A percentile compares a stretch with the other conserved stretches of the same genome.
These are phyloP conservation scores for Diadema setosum DNA, from an alignment of 35 echinoderm and acorn worm species.

Conservation along the genomic window DNA sequence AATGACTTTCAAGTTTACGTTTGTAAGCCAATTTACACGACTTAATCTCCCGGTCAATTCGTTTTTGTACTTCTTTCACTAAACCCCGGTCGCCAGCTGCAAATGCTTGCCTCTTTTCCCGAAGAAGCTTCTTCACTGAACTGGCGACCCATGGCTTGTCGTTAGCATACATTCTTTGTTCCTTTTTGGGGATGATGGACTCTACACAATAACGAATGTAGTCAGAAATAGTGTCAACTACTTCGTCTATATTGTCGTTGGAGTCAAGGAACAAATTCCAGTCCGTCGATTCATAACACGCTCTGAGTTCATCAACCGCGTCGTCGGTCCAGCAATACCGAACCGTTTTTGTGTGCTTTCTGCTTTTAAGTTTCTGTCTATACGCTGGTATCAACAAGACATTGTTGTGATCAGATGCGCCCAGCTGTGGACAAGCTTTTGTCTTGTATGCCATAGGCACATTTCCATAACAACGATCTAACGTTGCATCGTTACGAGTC, in stretches of 20 bases:
- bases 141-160: background rate
- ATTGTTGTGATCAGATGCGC: constrained; percentile 27
- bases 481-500: background rate
- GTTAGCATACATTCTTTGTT: background rate
- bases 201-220: background rate
- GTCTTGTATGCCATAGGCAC: background rate
- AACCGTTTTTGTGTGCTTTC: background rate
- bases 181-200: background rate
- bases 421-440: background rate
- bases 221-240: background rate
- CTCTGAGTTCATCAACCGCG: background rate
- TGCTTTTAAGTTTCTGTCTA: background rate
- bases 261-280: background rate
- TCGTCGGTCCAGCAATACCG: background rate
- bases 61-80: background rate
- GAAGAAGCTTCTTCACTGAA: background rate
- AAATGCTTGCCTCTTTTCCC: background rate
- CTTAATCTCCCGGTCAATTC: background rate
- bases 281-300: background rate
- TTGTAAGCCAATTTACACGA: background rate
- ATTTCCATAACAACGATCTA: constrained; percentile 42
- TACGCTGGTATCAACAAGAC: background rate
- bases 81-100: background rate
- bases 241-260: background rate
- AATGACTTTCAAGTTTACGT: background rate